These are phyloP conservation scores for Tortricodes alternella DNA, from an alignment of 2,888 invertebrate genomes.

Conservation along the genomic window DNA sequence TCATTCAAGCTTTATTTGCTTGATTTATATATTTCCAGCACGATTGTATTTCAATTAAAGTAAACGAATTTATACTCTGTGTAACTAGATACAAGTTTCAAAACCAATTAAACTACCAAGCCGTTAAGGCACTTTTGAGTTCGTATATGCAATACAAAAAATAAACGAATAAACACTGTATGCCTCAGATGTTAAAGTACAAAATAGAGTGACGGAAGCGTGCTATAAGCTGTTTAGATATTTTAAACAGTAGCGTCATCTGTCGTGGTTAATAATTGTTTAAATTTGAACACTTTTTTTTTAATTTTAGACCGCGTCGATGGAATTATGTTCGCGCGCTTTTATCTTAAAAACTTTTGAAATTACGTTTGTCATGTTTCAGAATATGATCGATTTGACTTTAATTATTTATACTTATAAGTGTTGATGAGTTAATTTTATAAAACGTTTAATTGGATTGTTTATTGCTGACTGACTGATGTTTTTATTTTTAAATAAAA, in stretches of 20 bases:
- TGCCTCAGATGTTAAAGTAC: neutral
- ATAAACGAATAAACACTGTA: neutral
- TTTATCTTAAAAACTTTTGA: conserved; percentile 37
- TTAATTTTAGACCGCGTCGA: conserved; percentile 38
- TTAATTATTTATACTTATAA: too few species aligned
- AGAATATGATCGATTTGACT: too few species aligned
- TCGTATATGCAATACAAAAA: too few species aligned
- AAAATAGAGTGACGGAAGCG: neutral
- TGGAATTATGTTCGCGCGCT: conserved; percentile 34
- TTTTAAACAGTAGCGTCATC: conserved; percentile 48
- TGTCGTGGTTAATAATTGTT: conserved; percentile 52
- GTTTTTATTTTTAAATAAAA: too few species aligned
- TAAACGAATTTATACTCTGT: too few species aligned
- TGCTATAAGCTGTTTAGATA: neutral
- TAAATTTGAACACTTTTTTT: conserved; percentile 48
- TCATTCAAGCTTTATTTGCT: conserved; percentile 2
- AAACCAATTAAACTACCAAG: too few species aligned
- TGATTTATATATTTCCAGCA: neutral
- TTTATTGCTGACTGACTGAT: too few species aligned
- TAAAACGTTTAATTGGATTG: too few species aligned
- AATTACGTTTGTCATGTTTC: conserved; percentile 37
- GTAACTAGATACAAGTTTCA: too few species aligned
- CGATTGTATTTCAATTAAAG: too few species aligned
- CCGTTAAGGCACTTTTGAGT: too few species aligned
- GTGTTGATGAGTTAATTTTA: conserved; percentile 9